phyloP scores from a whole-genome alignment of 2,113 vertebrate species.

The Hucho hucho region DNA sequence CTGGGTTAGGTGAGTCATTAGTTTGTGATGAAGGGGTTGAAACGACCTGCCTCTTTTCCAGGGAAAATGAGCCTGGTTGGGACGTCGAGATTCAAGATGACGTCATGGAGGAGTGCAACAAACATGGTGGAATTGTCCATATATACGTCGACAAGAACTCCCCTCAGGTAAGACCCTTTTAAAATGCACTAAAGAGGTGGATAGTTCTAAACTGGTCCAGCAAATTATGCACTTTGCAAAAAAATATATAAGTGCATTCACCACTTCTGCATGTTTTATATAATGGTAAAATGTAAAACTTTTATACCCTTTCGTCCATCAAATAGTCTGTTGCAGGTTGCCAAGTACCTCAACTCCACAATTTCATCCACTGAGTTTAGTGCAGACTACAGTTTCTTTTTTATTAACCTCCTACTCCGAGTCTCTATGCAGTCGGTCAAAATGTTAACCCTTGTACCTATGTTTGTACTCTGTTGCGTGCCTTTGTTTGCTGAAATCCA shows the following conservation, averaged over 20 bases:
- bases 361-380: no score
- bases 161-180: constrained; percentile 80
- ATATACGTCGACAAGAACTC: constrained; percentile 98
- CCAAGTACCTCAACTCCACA: no score
- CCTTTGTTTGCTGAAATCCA: no score
- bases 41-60: constrained; percentile 48
- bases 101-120: constrained; percentile 98
- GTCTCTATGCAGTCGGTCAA: no score
- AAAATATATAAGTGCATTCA: neutral
- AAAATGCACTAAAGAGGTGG: neutral
- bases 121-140: constrained; percentile 96
- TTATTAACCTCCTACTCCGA: no score
- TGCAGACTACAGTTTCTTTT: no score
- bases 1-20: neutral
- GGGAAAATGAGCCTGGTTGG: constrained; percentile 95
- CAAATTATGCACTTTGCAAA: neutral
- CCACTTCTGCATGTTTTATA: no score
- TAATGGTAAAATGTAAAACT: neutral
- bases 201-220: neutral
- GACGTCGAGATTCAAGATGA: constrained; percentile 96
- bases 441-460: no score
- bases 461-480: no score
- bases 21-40: neutral
- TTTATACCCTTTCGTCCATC: neutral
- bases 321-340: no score